Base-by-base conservation (phyloP, 2,797 vertebrate genomes). In the Aulostomus chinensis region DNA sequence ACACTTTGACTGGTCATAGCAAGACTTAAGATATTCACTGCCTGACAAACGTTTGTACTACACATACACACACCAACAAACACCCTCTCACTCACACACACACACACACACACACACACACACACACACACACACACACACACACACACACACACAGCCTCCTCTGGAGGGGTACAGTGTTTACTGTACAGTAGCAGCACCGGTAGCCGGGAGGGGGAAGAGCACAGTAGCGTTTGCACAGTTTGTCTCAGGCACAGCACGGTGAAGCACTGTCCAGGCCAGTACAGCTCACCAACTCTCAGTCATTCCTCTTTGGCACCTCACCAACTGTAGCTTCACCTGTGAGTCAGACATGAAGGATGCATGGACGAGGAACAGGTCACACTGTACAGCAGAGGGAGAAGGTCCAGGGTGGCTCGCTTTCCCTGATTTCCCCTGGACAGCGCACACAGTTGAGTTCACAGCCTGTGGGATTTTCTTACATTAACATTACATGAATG, bases 191-290 rank as follows among this genome's bases (percentile, higher is more conserved):
- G 58, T 62, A 72, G 57, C 37, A 47, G 43, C 22, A 10, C 34
- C 22, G 14, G 46, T 51, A 49, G 50, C 57, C 55, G 33, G 6
- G 73, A 79, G 73, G 68, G 40, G 3, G 8, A 68, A 64, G 66
- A 73, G 76, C 81, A 86, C 84, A 76, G 86, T 87, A 83, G 77
- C 68, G 47, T 84, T 87, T 85, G 84, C 87, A 86, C 85, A 87
- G 84, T 87, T 85, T 72, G 86, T 89, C 89, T 91, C 88, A 90
- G 89, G 89, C 90, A 76, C 68, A 81, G 76, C 66, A 66, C 14
- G 73, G 76, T 69, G 68, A 72, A 80, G 72, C 73, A 73, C 73
- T 35, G 78, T 69, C 66, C 58, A 14, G 57, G 57, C 46, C 62
- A 37, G 60, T 69, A 43, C 49, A 9, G 40, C 65, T 41, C 58